Conservation (phyloP, 2,797 vertebrate species). For the Sphenodon punctatus region DNA sequence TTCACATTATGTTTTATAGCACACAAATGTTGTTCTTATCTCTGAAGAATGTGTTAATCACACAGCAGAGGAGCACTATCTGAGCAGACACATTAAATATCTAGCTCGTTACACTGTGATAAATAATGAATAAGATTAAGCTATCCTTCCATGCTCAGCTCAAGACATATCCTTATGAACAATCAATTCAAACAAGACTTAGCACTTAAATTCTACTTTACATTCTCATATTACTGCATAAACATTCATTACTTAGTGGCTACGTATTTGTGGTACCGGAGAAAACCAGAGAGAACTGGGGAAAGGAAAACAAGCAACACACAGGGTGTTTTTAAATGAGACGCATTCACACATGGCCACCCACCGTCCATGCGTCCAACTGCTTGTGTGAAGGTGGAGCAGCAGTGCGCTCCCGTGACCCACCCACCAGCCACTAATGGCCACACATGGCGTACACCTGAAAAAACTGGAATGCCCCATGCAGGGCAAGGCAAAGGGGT, state of each 20-base stretch:
- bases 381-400: too few species aligned
- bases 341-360: too few species aligned
- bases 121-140: conserved; percentile 40
- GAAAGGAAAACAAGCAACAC: background rate
- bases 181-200: conserved; percentile 14
- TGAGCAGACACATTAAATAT: conserved; percentile 25
- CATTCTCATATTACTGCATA: background rate
- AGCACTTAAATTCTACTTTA: background rate
- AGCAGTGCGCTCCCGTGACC: too few species aligned
- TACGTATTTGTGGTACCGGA: rapidly evolving
- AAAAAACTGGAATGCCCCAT: too few species aligned
- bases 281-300: background rate
- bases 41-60: conserved; percentile 10
- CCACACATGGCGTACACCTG: too few species aligned
- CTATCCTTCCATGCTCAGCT: conserved; percentile 13
- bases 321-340: too few species aligned
- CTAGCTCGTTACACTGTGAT: background rate
- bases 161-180: conserved; percentile 1
- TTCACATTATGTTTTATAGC: background rate
- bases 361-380: too few species aligned
- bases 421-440: too few species aligned
- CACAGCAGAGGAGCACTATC: background rate
- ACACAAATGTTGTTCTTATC: background rate
- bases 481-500: too few species aligned
- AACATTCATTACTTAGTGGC: background rate